phyloP scores from a whole-genome alignment of 2,113 vertebrate species.

The Corythoichthys haematopterus region DNA sequence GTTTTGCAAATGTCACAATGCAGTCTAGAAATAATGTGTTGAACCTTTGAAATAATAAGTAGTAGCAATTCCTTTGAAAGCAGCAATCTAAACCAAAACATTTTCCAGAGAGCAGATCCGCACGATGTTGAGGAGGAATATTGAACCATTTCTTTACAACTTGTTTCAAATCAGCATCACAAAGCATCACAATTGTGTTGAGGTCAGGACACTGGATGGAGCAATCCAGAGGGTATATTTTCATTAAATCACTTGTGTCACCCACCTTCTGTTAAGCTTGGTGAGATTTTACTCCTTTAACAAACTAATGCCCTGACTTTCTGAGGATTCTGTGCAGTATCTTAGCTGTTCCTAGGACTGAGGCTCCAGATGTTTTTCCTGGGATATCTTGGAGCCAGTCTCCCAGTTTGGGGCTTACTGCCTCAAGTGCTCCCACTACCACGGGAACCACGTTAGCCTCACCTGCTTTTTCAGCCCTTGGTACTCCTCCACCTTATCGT shows the following conservation, averaged over 20 bases:
- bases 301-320: background rate
- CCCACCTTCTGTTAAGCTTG: background rate
- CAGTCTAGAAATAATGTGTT: background rate
- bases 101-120: background rate
- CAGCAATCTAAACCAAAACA: background rate
- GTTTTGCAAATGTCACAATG: background rate
- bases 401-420: too few relatives aligned
- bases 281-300: background rate
- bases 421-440: too few relatives aligned
- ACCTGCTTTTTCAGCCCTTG: too few relatives aligned
- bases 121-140: background rate
- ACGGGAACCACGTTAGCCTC: too few relatives aligned
- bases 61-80: background rate
- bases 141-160: background rate
- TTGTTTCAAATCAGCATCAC: background rate
- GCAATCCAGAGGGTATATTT: background rate
- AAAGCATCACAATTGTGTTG: background rate
- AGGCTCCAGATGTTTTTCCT: too few relatives aligned
- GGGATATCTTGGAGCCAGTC: too few relatives aligned
- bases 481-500: too few relatives aligned
- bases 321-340: too few relatives aligned
- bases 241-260: background rate
- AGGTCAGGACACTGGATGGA: background rate
- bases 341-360: too few relatives aligned
- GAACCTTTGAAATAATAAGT: background rate